Evolutionary conservation across 2,888 invertebrate genomes (phyloP), one percentile per base, ranked within the genome.

Genomic region (Pollenia amentaria): DNA sequence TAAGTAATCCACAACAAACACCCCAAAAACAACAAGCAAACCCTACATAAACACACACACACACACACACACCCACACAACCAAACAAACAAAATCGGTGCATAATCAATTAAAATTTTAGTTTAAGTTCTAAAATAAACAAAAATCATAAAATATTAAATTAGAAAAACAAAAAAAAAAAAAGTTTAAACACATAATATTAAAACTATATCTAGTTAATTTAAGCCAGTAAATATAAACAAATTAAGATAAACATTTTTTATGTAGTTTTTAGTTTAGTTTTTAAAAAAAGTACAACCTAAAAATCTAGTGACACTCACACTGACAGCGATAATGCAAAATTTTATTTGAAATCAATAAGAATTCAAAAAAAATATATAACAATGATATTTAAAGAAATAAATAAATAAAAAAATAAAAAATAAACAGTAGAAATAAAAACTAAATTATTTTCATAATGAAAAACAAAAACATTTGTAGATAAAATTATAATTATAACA

Each of bases 261-360:
- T 73, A 78, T 73, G 65, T 84, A 79, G 84, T 73, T 84, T 51
- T 78, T 78, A 78, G 65, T 78, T 78, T 84, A 78, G 78, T 73
- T 48, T 60, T 62, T 51, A 81, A 81, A 57, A 64, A 46, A 77
- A 83, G 83, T 83, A 83, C 80, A 80, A 72, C 60, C 82, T 87
- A 82, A 82, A 89, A 80, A 86, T 87, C 85, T 83, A 86, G 87
- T 83, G 84, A 88, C 76, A 53, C 9, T 69, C 38, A 21, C 44
- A 88, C 81, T 84, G 38, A 88, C 88, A 88, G 88, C 89, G 88
- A 85, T 87, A 87, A 87, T 88, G 84, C 88, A 85, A 88, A 89
- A 84, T 89, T 88, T 89, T 87, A 82, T 48, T 42, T 40, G 69
- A 79, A 69, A 76, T 18, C 53, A 75, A 78, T 60, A 14, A 73